Evolutionary conservation across 2,888 invertebrate genomes (phyloP).

Genomic region (Beris chalybata): DNA sequence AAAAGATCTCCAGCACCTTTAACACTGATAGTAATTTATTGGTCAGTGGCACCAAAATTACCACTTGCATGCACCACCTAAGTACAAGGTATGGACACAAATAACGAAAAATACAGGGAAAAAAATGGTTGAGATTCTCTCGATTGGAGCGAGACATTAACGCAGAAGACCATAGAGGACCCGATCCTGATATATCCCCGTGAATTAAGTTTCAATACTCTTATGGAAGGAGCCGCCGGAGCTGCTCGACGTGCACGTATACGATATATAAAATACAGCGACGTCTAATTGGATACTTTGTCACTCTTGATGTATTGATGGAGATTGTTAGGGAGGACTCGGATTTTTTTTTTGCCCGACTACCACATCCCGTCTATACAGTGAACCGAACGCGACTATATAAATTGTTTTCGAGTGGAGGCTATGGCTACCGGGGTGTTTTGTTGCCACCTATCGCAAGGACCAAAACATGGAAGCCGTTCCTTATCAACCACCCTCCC

Average conservation of each 20-base stretch:
- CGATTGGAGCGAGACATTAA: constrained; percentile 25
- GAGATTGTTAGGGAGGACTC: not conserved
- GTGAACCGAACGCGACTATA: too few relatives aligned
- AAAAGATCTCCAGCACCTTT: constrained; percentile 10
- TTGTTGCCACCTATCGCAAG: too few relatives aligned
- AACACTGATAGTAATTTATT: constrained; percentile 26
- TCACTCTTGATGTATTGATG: constrained; percentile 38
- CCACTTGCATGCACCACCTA: constrained; percentile 18
- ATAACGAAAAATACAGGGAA: constrained; percentile 11
- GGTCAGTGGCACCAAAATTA: constrained; percentile 25
- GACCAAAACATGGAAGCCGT: too few relatives aligned
- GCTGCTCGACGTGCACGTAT: constrained; percentile 16
- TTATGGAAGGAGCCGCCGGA: constrained; percentile 9
- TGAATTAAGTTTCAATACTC: constrained; percentile 39
- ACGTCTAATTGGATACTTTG: constrained; percentile 40
- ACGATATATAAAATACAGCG: constrained; percentile 33
- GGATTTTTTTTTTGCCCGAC: too few relatives aligned
- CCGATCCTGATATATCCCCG: constrained; percentile 36
- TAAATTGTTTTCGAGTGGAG: too few relatives aligned
- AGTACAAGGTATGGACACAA: constrained; percentile 19
- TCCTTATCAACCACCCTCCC: too few relatives aligned
- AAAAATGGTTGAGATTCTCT: not conserved
- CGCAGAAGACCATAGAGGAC: constrained; percentile 17
- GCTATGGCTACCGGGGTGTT: too few relatives aligned
- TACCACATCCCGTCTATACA: too few relatives aligned